Evolutionary conservation across 2,888 invertebrate genomes (phyloP).

Genomic region (Gastracanthus pulcherrimus): DNA sequence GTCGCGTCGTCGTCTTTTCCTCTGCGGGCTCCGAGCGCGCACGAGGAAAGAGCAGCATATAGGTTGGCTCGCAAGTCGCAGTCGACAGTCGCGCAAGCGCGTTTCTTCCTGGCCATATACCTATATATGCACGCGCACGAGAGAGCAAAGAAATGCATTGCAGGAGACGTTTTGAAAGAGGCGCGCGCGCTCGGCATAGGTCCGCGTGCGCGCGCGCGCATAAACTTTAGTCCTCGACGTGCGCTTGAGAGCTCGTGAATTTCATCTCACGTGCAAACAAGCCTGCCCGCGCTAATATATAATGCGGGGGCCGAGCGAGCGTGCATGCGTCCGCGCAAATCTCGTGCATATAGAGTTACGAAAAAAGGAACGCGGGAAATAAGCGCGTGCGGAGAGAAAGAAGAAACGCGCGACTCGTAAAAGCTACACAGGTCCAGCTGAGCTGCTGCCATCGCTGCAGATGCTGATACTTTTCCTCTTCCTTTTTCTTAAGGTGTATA

Average conservation of each 20-base stretch:
- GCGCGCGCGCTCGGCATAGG: not conserved
- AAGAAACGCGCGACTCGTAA: not conserved
- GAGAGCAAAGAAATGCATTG: not conserved
- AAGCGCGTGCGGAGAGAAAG: not conserved
- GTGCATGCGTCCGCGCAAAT: not conserved
- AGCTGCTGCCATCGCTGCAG: too few species aligned
- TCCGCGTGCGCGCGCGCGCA: too few species aligned
- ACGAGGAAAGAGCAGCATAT: not conserved
- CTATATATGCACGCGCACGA: not conserved
- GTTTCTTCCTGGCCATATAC: not conserved
- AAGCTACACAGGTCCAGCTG: not conserved
- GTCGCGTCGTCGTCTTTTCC: not conserved
- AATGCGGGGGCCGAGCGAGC: not conserved
- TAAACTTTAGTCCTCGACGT: too few species aligned
- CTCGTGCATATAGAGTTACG: conserved; percentile 18
- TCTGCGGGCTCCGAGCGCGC: not conserved
- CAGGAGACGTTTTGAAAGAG: not conserved
- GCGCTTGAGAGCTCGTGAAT: not conserved
- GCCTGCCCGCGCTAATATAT: not conserved
- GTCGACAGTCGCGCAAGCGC: not conserved
- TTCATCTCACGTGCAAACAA: not conserved
- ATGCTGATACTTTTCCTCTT: not conserved
- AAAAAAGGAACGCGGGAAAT: not conserved
- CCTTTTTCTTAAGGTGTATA: not conserved
- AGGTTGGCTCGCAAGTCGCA: not conserved